phyloP scores from a whole-genome alignment of 2,113 vertebrate species.

The Fregetta grallaria region DNA sequence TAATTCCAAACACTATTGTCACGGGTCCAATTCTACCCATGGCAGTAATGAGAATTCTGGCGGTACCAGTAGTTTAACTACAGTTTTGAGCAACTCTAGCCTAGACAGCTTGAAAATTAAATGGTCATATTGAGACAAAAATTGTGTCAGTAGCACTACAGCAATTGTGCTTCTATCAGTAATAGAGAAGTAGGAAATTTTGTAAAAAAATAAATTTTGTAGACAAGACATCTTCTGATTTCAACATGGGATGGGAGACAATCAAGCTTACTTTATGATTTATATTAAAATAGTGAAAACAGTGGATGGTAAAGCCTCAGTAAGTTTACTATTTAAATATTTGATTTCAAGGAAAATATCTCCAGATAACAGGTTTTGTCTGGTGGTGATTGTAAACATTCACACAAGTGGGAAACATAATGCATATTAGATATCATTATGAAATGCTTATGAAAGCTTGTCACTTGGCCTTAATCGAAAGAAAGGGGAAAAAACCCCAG shows the following conservation, averaged over 20 bases:
- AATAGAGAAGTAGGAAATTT: not conserved
- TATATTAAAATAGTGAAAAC: not conserved
- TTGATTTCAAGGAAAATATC: not conserved
- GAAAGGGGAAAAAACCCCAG: not conserved
- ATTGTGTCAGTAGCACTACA: not conserved
- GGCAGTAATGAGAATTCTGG: not conserved
- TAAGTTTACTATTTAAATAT: not conserved
- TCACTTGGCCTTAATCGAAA: not conserved
- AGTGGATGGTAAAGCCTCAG: not conserved
- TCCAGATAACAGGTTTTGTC: not conserved
- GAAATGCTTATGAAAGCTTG: not conserved
- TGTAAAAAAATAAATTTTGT: not conserved
- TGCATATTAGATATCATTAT: not conserved
- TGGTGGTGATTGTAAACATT: not conserved
- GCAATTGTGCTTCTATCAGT: not conserved
- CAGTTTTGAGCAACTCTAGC: not conserved
- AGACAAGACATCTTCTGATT: not conserved
- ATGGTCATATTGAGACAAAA: not conserved
- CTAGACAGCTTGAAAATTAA: not conserved
- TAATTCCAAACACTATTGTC: not conserved
- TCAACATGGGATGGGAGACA: not conserved
- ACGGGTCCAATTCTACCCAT: rapidly evolving
- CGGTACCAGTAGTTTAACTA: not conserved
- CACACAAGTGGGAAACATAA: not conserved
- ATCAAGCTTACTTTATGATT: not conserved